Evolutionary conservation across 2,797 vertebrate genomes (phyloP).

Genomic region (Anguilla pacifica): DNA sequence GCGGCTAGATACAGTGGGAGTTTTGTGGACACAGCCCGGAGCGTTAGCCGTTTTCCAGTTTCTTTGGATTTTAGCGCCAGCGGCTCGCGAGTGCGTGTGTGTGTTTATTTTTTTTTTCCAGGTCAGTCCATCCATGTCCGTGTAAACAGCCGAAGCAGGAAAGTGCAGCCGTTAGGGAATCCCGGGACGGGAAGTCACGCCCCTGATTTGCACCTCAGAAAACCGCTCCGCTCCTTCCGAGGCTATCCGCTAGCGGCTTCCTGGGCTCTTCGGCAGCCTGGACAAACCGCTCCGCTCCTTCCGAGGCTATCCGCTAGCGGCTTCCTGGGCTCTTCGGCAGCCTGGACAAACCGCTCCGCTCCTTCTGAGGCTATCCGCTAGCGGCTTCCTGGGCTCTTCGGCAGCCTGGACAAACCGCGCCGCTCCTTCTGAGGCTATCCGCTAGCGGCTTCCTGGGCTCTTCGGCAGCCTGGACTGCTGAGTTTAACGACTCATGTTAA

Average conservation of each 20-base stretch:
- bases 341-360: too few relatives aligned
- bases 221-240: background rate
- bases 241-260: background rate
- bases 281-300: too few relatives aligned
- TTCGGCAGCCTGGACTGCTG: background rate
- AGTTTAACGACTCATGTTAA: conserved; percentile 18
- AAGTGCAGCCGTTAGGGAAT: background rate
- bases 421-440: background rate
- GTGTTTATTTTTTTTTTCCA: background rate
- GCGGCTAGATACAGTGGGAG: background rate
- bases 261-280: background rate
- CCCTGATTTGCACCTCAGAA: background rate
- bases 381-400: too few relatives aligned
- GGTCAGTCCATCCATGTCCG: background rate
- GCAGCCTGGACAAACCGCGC: too few relatives aligned
- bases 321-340: too few relatives aligned
- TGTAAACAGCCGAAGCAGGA: background rate
- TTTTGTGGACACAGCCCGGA: background rate
- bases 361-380: too few relatives aligned
- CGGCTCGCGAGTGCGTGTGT: background rate
- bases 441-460: background rate
- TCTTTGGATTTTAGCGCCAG: background rate
- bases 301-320: too few relatives aligned
- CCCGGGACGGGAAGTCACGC: background rate
- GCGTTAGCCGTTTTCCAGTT: background rate